These are phyloP conservation scores for Pentamera pediparva DNA, from an alignment of 53 echinoderm and acorn worm genomes.

Conservation along the genomic window DNA sequence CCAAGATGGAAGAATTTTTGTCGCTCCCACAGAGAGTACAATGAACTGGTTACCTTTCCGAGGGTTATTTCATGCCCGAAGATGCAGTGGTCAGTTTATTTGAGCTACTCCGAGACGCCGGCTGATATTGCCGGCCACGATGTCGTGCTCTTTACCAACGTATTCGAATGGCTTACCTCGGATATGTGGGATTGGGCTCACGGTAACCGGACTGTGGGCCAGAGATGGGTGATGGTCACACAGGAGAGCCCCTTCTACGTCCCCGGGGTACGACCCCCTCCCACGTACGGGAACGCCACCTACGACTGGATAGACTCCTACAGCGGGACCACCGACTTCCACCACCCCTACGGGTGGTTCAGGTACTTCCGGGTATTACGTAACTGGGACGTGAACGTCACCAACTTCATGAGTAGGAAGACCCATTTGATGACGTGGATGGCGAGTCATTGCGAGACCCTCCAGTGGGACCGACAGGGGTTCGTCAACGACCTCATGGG, in stretches of 20 bases:
- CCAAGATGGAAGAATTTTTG: constrained; percentile 16
- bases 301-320: constrained; percentile 25
- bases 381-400: constrained; percentile 6
- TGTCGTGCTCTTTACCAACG: constrained; percentile 18
- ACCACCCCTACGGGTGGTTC: constrained; percentile 21
- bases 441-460: constrained; percentile 26
- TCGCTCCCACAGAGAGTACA: neutral
- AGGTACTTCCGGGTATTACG: neutral
- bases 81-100: neutral
- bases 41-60: neutral
- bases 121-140: neutral
- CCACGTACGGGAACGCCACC: neutral
- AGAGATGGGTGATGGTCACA: constrained; percentile 25
- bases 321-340: neutral
- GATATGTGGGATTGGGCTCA: constrained; percentile 21
- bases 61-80: neutral
- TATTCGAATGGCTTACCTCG: constrained; percentile 8
- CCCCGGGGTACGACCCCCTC: constrained; percentile 10
- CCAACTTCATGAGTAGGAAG: constrained; percentile 24
- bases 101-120: constrained; percentile 1
- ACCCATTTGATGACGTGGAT: constrained; percentile 6
- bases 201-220: neutral
- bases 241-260: constrained; percentile 33
- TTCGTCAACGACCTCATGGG: neutral
- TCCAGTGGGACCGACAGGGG: constrained; percentile 15